Conservation (phyloP, 64 coral and sea anemone genomes). For the Porites australiensis region DNA sequence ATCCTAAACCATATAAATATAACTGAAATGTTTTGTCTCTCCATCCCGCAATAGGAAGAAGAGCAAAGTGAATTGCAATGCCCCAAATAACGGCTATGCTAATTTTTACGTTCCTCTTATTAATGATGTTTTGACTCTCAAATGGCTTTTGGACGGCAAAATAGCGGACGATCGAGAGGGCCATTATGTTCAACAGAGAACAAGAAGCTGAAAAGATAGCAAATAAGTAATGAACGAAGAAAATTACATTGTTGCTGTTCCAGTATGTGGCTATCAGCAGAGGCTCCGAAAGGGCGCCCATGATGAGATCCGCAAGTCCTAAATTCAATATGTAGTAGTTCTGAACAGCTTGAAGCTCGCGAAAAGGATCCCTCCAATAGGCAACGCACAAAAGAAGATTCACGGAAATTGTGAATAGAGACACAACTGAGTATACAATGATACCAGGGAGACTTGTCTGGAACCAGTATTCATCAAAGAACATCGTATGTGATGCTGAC, state of each 20-base stretch:
- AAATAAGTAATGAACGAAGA: conserved; percentile 47
- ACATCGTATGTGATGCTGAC: background rate
- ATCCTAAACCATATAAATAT: conserved; percentile 61
- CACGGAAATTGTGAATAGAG: conserved; percentile 14
- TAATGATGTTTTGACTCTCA: conserved; percentile 33
- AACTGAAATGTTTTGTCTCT: conserved; percentile 43
- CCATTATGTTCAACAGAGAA: conserved; percentile 46
- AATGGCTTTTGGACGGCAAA: conserved; percentile 51
- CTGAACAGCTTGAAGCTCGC: conserved; percentile 22
- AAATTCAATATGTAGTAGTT: conserved; percentile 63
- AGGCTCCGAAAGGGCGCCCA: conserved; percentile 58
- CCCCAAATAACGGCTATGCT: conserved; percentile 50
- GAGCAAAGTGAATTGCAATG: conserved; percentile 24
- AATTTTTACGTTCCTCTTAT: background rate
- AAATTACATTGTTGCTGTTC: conserved; percentile 15
- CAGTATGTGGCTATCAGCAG: conserved; percentile 45
- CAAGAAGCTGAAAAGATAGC: conserved; percentile 52
- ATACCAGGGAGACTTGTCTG: conserved; percentile 20
- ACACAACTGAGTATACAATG: conserved; percentile 13
- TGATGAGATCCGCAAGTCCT: conserved; percentile 55
- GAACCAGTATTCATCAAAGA: conserved; percentile 63
- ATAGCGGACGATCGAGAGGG: conserved; percentile 56
- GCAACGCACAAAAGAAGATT: conserved; percentile 41
- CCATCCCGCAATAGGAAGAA: conserved; percentile 58
- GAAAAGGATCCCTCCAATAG: conserved; percentile 46